phyloP scores from a whole-genome alignment of 2,113 vertebrate genomes.

The Haemorhous mexicanus region DNA sequence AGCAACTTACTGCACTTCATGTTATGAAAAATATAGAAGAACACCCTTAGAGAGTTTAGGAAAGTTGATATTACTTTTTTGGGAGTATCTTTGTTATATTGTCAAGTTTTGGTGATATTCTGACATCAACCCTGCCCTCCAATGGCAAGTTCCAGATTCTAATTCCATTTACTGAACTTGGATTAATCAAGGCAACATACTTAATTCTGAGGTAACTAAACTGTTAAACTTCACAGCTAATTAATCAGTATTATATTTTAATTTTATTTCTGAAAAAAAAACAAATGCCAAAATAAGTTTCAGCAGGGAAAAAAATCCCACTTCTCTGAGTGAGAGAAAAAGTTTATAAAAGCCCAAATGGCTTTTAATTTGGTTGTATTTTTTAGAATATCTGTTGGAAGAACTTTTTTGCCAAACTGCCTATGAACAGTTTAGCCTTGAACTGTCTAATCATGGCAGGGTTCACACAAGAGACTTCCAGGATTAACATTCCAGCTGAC shows the following conservation, averaged over 20 bases:
- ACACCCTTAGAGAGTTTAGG: background rate
- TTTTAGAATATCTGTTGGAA: background rate
- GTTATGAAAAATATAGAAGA: background rate
- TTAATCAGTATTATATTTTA: background rate
- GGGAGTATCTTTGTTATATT: background rate
- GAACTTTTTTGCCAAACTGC: background rate
- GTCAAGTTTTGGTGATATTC: background rate
- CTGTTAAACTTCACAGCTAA: background rate
- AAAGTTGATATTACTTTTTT: background rate
- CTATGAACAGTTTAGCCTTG: background rate
- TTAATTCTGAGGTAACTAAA: background rate
- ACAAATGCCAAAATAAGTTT: background rate
- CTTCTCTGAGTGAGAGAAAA: background rate
- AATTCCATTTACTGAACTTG: background rate
- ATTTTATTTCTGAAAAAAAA: background rate
- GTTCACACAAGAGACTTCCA: background rate
- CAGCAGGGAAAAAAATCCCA: rapidly evolving
- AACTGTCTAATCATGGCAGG: background rate
- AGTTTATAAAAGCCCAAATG: background rate
- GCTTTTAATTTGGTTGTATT: background rate
- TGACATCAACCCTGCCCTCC: background rate
- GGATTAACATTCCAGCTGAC: background rate
- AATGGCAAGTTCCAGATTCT: background rate
- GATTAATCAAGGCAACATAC: background rate
- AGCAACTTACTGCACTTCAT: background rate